These are phyloP conservation scores for Eurypyga helias DNA, from an alignment of 2,113 vertebrate genomes.

Conservation along the genomic window DNA sequence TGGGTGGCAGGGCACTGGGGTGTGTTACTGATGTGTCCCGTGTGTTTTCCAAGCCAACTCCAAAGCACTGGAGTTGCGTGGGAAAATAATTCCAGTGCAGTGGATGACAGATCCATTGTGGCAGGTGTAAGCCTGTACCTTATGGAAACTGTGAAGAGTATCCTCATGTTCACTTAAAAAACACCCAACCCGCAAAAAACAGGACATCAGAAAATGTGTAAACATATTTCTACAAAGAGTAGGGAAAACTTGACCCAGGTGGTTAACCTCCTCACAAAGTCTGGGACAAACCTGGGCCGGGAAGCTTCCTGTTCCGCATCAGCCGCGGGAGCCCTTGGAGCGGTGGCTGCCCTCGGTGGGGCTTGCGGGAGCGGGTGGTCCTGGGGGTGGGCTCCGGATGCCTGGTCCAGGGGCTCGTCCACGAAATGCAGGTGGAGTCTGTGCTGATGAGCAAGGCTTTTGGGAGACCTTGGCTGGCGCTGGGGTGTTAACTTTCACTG, in stretches of 20 bases:
- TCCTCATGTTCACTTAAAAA: not conserved
- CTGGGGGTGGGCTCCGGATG: fast-evolving
- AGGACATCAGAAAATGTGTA: not conserved
- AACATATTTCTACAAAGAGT: fast-evolving
- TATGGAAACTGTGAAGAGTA: fast-evolving
- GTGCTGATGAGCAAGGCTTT: not conserved
- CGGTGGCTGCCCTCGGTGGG: not conserved
- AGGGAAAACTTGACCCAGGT: no score
- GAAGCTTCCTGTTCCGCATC: fast-evolving
- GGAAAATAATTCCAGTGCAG: not conserved
- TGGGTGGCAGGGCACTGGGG: fast-evolving
- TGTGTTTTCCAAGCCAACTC: not conserved
- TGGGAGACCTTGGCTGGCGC: fast-evolving
- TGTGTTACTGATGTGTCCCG: fast-evolving
- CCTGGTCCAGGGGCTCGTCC: not conserved
- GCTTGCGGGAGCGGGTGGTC: not conserved
- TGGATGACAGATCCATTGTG: fast-evolving
- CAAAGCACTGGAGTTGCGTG: not conserved
- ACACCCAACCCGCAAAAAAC: fast-evolving
- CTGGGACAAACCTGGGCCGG: not conserved
- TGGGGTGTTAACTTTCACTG: no score
- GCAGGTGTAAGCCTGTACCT: not conserved
- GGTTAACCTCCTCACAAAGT: not conserved
- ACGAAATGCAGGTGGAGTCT: no score
- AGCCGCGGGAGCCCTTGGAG: not conserved